Conservation (phyloP, 1,140 invertebrate genomes). For the Lepidurus apus region DNA sequence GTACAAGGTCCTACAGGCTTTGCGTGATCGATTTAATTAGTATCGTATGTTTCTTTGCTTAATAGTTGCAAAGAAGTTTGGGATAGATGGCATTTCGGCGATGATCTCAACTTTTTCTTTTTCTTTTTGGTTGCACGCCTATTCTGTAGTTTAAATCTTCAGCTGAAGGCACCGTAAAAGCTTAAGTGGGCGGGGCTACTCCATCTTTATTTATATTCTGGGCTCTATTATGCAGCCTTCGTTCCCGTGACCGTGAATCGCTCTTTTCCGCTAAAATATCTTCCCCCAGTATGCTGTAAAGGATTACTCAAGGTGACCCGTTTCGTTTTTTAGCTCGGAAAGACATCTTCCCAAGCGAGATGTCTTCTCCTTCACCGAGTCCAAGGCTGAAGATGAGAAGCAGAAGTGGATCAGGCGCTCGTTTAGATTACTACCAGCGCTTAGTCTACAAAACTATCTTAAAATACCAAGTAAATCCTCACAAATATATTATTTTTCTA, state of each 20-base stretch:
- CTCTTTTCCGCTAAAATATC: not conserved
- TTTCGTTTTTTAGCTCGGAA: not conserved
- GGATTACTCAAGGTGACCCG: not conserved
- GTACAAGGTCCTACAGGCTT: too few relatives aligned
- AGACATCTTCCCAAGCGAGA: not conserved
- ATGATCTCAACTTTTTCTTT: too few relatives aligned
- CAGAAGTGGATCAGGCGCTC: slow-evolving; percentile 87
- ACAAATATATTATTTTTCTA: slow-evolving; percentile 24
- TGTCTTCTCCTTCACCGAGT: slow-evolving; percentile 4
- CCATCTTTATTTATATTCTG: not conserved
- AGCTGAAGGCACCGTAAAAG: too few relatives aligned
- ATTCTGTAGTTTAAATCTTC: too few relatives aligned
- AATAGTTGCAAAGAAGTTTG: too few relatives aligned
- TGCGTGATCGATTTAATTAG: too few relatives aligned
- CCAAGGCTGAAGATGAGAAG: slow-evolving; percentile 63
- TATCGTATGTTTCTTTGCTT: too few relatives aligned
- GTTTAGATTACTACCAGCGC: slow-evolving; percentile 89
- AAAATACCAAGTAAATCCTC: slow-evolving; percentile 61
- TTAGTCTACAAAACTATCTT: slow-evolving; percentile 87
- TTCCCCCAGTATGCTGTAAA: not conserved
- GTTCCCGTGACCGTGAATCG: not conserved
- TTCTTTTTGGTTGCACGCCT: too few relatives aligned
- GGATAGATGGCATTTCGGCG: too few relatives aligned
- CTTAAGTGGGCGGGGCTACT: not conserved
- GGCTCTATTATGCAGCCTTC: not conserved